Percentiles rank a stretch among this genome's conserved stretches.
These are phyloP conservation scores for Carollia perspicillata DNA, from an alignment of 2,113 vertebrate genomes.

Conservation along the genomic window DNA sequence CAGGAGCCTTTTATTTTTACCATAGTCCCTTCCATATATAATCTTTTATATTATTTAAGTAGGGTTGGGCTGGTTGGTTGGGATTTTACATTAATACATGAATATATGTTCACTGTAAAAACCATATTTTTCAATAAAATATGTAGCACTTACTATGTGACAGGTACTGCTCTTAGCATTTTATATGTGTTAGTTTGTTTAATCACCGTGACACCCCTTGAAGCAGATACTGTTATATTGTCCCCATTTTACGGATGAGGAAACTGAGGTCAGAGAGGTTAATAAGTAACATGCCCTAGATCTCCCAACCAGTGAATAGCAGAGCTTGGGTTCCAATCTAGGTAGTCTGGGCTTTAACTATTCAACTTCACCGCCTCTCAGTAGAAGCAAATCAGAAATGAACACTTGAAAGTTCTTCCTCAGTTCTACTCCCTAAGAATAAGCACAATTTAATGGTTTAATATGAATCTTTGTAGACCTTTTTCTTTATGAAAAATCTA, in stretches of 20 bases:
- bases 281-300: not conserved
- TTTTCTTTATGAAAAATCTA: not conserved
- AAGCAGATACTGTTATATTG: not conserved
- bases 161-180: not conserved
- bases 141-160: not conserved
- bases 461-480: not conserved
- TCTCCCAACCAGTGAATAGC: not conserved
- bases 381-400: not conserved
- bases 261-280: not conserved
- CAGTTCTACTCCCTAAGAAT: not conserved
- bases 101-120: not conserved
- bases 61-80: not conserved
- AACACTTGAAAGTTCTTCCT: not conserved
- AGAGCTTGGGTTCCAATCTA: not conserved
- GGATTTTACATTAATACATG: constrained; percentile 18
- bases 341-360: not conserved
- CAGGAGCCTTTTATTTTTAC: constrained; percentile 32
- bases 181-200: not conserved
- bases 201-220: not conserved
- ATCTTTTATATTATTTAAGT: not conserved
- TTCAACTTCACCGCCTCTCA: not conserved
- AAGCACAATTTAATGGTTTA: not conserved
- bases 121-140: not conserved
- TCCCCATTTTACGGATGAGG: not conserved
- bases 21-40: not conserved